Percentiles rank a stretch among this genome's conserved stretches.
Conservation (phyloP, 2,888 invertebrate genomes). For the Tinea trinotella region DNA sequence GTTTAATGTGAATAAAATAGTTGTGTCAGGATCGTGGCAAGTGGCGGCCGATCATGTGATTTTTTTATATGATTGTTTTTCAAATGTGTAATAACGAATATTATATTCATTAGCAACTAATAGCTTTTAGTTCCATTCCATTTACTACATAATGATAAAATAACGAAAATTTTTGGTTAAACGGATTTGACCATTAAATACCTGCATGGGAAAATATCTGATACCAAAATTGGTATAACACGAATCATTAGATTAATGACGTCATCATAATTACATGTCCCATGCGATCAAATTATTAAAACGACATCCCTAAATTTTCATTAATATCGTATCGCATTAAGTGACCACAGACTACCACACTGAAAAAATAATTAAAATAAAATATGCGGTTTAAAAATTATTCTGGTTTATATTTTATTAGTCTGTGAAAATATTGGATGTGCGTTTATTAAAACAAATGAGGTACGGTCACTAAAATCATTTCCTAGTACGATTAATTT, state of each 20-base stretch:
- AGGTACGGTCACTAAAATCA: conserved; percentile 14
- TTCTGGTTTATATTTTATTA: too few relatives aligned
- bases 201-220: conserved; percentile 17
- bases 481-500: conserved; percentile 5
- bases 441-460: conserved; percentile 7
- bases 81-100: too few relatives aligned
- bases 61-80: too few relatives aligned
- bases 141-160: background rate
- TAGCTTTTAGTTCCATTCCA: conserved; percentile 15
- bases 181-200: conserved; percentile 11
- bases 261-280: conserved; percentile 52
- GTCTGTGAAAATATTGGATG: background rate
- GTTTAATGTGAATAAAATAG: too few relatives aligned
- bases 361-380: background rate
- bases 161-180: conserved; percentile 3
- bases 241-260: conserved; percentile 64
- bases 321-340: background rate
- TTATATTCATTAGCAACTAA: too few relatives aligned
- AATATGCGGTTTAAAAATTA: background rate
- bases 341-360: background rate
- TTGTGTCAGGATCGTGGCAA: too few relatives aligned
- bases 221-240: conserved; percentile 21
- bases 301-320: conserved; percentile 9
- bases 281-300: conserved; percentile 61
- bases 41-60: too few relatives aligned